A percentile compares a stretch with the other conserved stretches of the same genome.
Conservation (phyloP, 2,797 vertebrate species). For the Tiaroga cobitis region DNA sequence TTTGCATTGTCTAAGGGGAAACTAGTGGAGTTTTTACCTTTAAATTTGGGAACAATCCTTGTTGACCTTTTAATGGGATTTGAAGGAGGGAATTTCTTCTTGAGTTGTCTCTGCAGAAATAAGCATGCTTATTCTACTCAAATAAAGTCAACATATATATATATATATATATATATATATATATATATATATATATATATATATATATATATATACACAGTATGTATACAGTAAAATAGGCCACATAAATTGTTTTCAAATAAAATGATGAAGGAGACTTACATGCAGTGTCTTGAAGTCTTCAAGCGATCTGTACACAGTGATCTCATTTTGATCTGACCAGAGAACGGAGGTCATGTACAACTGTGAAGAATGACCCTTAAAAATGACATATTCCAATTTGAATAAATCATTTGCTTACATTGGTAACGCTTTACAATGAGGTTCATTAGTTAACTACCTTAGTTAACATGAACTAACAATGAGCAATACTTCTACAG, state of each 20-base stretch:
- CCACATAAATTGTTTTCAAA: not conserved
- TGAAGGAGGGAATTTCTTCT: constrained; percentile 69
- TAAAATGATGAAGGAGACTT: constrained; percentile 56
- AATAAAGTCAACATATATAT: not conserved
- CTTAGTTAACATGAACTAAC: no score
- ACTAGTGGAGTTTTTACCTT: constrained; percentile 58
- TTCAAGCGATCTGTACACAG: constrained; percentile 74
- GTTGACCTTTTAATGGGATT: constrained; percentile 65
- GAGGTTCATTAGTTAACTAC: no score
- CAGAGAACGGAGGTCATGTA: constrained; percentile 78
- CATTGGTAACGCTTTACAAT: no score
- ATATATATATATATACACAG: no score
- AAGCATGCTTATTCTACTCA: not conserved
- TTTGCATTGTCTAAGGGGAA: not conserved
- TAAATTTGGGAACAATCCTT: constrained; percentile 75
- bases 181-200: no score
- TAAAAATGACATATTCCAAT: not conserved
- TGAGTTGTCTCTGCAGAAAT: constrained; percentile 72
- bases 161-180: no score
- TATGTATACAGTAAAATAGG: not conserved
- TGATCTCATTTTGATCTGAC: constrained; percentile 77
- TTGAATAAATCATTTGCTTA: not conserved
- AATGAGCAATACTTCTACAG: no score
- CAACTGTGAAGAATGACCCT: constrained; percentile 64
- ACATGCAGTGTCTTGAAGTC: constrained; percentile 78